Evolutionary conservation across 1,140 invertebrate genomes (phyloP).

Genomic region (Colletes gigas): DNA sequence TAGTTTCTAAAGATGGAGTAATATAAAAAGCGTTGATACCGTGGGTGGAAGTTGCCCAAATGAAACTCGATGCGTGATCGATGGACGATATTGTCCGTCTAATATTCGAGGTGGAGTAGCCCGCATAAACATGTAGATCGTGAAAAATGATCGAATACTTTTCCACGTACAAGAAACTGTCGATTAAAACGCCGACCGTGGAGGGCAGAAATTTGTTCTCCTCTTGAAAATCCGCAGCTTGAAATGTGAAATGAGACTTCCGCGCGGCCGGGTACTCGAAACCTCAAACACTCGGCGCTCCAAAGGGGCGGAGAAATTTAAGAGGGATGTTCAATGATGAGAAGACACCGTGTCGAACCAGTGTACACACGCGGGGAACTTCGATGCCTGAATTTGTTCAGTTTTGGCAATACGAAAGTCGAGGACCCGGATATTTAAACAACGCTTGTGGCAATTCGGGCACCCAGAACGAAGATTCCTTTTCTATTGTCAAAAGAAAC

Average conservation of each 20-base stretch:
- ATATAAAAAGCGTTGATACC: too few species aligned
- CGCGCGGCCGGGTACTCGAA: background rate
- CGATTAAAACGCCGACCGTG: background rate
- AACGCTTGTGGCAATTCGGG: background rate
- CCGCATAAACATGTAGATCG: too few species aligned
- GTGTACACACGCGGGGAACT: too few species aligned
- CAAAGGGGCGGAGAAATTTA: background rate
- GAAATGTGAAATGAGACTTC: background rate
- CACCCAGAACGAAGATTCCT: too few species aligned
- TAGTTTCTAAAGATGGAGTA: too few species aligned
- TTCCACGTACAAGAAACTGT: slow-evolving; percentile 4
- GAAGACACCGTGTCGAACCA: background rate
- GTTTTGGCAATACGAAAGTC: too few species aligned
- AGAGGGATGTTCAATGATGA: background rate
- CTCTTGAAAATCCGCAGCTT: slow-evolving; percentile 6
- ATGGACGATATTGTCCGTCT: background rate
- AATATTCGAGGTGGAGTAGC: background rate
- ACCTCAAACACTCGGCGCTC: slow-evolving; percentile 2
- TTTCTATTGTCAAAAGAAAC: too few species aligned
- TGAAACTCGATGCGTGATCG: background rate
- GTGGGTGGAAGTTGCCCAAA: too few species aligned
- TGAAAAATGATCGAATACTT: background rate
- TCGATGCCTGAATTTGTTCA: too few species aligned
- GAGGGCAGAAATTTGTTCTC: slow-evolving; percentile 2
- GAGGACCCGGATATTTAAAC: too few species aligned